Evolutionary conservation across 2,888 invertebrate genomes (phyloP), one percentile per base, ranked within the genome.

Genomic region (Marronus borbonicus): DNA sequence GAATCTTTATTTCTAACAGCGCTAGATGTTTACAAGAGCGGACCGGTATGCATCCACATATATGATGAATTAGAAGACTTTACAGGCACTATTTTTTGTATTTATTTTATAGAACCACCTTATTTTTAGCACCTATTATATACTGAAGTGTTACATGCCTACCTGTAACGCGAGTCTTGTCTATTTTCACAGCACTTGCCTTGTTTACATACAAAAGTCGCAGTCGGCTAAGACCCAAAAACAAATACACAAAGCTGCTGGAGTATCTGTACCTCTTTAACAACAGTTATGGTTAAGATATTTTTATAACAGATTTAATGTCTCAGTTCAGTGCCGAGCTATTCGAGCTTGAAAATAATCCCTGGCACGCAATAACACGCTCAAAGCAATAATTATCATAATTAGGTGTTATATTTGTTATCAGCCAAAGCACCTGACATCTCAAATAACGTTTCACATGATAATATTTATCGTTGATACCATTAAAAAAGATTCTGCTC

Each of bases 201-300:
- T 60, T 82, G 82, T 83, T 83, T 83, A 82, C 82, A 81, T 82
- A 82, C 82, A 82, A 81, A 80, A 55, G 69, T 69, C 81, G 80
- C 79, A 79, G 77, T 79, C 80, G 82, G 80, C 81, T 81, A 82
- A 80, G 69, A 80, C 72, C 68, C 60, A 78, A 81, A 81, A 76
- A 80, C 80, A 82, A 83, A 83, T 82, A 83, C 81, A 82, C 83
- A 83, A 81, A 80, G 76, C 78, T 69, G 78, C 79, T 28, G 52
- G 58, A 76, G 79, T 65, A 70, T 76, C 80, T 80, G 80, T 49
- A 76, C 77, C 69, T 74, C 79, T 80, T 80, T 80, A 77, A 77
- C 80, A 78, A 78, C 76, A 76, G 76, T 78, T 78, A 78, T 78
- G 78, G 78, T 78, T 78, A 76, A 78, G 78, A 78, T 78, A 78